These are phyloP conservation scores for Pachyseris speciosa DNA, from an alignment of 64 coral and sea anemone species.

Conservation along the genomic window DNA sequence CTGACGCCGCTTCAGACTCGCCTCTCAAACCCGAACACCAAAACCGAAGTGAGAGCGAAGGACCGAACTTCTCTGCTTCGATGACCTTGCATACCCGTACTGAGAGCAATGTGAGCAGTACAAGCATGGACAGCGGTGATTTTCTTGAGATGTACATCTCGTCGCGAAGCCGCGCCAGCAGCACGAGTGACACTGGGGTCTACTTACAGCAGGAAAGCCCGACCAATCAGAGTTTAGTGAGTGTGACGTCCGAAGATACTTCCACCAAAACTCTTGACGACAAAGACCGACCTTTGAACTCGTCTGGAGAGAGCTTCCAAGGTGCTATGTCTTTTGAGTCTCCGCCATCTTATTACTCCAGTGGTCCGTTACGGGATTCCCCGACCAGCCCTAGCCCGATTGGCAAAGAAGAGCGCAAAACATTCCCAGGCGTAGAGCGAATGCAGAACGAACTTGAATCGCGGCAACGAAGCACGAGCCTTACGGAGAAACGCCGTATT, in stretches of 20 bases:
- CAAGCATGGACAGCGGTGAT: constrained; percentile 71
- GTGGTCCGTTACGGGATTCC: not conserved
- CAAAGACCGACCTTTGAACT: constrained; percentile 17
- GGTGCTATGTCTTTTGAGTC: not conserved
- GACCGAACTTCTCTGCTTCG: constrained; percentile 35
- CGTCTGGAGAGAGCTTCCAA: constrained; percentile 31
- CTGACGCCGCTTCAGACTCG: not conserved
- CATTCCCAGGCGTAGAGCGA: not conserved
- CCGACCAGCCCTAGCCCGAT: not conserved
- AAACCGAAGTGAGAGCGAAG: constrained; percentile 17
- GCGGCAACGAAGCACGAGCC: constrained; percentile 72
- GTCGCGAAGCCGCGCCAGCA: constrained; percentile 55
- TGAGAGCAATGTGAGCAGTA: constrained; percentile 65
- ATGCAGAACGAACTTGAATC: constrained; percentile 24
- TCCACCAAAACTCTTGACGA: constrained; percentile 22
- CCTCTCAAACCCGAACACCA: not conserved
- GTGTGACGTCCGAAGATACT: constrained; percentile 8
- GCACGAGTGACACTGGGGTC: constrained; percentile 24
- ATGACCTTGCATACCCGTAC: constrained; percentile 42
- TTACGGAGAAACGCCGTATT: constrained; percentile 85
- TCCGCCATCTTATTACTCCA: not conserved
- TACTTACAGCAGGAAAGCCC: constrained; percentile 58
- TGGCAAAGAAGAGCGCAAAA: constrained; percentile 20
- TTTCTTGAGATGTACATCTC: constrained; percentile 31
- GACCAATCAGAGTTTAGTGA: constrained; percentile 26